These are phyloP conservation scores for Heliconius melpomene DNA, from an alignment of 1,140 invertebrate genomes.

Conservation along the genomic window DNA sequence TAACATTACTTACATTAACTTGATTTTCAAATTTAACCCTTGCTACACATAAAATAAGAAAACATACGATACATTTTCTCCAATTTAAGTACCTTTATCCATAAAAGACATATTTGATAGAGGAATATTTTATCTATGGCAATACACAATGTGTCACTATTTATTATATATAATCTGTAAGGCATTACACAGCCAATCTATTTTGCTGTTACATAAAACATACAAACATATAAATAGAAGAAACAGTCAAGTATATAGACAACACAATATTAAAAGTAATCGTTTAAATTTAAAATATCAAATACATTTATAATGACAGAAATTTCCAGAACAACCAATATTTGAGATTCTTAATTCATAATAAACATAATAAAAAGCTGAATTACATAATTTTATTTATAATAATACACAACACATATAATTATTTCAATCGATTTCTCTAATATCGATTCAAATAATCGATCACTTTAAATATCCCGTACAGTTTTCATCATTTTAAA, in stretches of 20 bases:
- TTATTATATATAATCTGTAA: conserved; percentile 15
- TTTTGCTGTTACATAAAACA: background rate
- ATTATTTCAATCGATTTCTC: too few relatives aligned
- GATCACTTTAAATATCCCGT: too few relatives aligned
- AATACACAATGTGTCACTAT: conserved; percentile 15
- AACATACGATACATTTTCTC: background rate
- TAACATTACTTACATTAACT: too few relatives aligned
- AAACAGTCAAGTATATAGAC: background rate
- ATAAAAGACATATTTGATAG: conserved; percentile 15
- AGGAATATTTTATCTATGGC: background rate
- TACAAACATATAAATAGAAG: background rate
- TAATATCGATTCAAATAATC: too few relatives aligned
- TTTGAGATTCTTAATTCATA: background rate
- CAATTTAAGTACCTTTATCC: background rate
- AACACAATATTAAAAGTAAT: background rate
- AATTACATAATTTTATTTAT: background rate
- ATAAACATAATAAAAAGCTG: background rate
- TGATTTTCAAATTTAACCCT: too few relatives aligned
- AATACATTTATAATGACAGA: background rate
- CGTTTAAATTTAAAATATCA: background rate
- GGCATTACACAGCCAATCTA: conserved; percentile 19
- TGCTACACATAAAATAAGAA: too few relatives aligned
- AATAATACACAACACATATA: conserved; percentile 4
- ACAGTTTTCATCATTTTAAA: too few relatives aligned
- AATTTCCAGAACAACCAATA: background rate